These are phyloP conservation scores for Crambe crambe DNA, from an alignment of 37 sponge, comb jelly and placozoan genomes.

Conservation along the genomic window DNA sequence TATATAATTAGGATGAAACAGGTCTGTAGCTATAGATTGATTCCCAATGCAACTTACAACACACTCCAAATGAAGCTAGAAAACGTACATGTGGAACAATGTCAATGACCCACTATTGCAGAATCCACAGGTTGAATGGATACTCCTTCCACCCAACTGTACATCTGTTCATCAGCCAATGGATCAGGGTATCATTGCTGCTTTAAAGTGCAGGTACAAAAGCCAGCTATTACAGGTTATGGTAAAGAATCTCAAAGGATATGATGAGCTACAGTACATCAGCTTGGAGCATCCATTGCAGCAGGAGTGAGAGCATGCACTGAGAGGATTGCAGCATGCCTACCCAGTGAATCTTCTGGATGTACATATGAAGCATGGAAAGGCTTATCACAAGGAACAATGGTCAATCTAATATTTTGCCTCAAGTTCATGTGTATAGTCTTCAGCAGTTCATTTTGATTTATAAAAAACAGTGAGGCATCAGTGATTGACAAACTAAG, in stretches of 20 bases:
- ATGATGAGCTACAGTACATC: not conserved
- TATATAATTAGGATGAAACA: not conserved
- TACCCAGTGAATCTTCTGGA: not conserved
- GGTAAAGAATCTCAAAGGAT: not conserved
- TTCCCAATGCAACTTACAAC: not conserved
- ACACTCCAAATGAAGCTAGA: not conserved
- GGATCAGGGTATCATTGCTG: not conserved
- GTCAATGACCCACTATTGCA: not conserved
- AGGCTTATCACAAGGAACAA: not conserved
- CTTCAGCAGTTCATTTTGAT: too few species aligned
- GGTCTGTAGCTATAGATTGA: not conserved
- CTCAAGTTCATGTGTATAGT: too few species aligned
- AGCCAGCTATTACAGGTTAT: not conserved
- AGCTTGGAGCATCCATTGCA: not conserved
- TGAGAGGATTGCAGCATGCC: not conserved
- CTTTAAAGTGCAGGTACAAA: not conserved
- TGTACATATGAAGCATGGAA: not conserved
- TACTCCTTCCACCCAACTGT: conserved; percentile 7
- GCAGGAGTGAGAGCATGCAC: conserved; percentile 1
- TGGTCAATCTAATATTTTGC: not conserved
- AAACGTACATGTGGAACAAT: not conserved
- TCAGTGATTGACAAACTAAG: too few species aligned
- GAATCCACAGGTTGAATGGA: conserved; percentile 5
- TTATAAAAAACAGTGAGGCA: too few species aligned
- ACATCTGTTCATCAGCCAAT: not conserved